Evolutionary conservation across 2,113 vertebrate species (phyloP), one percentile per base, ranked within the genome.

Genomic region (Elephantulus edwardii): DNA sequence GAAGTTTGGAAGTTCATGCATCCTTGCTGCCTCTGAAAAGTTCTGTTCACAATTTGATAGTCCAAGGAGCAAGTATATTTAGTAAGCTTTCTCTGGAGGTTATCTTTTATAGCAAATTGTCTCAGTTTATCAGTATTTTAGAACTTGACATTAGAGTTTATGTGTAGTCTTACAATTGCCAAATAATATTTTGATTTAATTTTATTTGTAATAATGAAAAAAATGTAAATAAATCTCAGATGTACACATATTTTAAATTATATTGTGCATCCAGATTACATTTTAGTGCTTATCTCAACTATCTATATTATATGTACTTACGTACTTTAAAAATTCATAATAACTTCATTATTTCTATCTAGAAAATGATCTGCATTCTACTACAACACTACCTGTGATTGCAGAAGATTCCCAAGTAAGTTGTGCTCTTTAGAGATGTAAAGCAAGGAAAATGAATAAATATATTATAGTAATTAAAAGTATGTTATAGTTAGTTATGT

Each of bases 321-420:
- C 33, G 80, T 85, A 88, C 58, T 86, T 44, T 80, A 79, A 46
- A 66, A 42, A 92, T 72, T 93, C 33, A 60, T 91, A 85, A 68
- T 82, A 50, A 30, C 94, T 88, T 95, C 89, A 5, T 89, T 96
- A 8, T 96, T 91, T 95, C 84, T 22, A 91, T 46, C 42, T 95
- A 98, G 97, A 88, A 94, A 72, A 56, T 90, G 95, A 44, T 89
- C 90, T 95, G 33, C 74, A 62, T 77, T 26, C 75, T 92, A 60
- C 92, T 94, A 95, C 95, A 74, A 33, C 95, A 92, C 95, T 95
- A 14, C 94, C 77, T 17, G 50, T 95, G 22, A 76, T 88, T 92
- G 80, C 95, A 42, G 91, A 88, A 72, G 88, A 96, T 92, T 95
- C 96, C 88, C 96, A 97, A 93, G 98, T 98, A 97, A 97, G 97